These are phyloP conservation scores for Monarcha castaneiventris DNA, from an alignment of 2,113 vertebrate species.

Conservation along the genomic window DNA sequence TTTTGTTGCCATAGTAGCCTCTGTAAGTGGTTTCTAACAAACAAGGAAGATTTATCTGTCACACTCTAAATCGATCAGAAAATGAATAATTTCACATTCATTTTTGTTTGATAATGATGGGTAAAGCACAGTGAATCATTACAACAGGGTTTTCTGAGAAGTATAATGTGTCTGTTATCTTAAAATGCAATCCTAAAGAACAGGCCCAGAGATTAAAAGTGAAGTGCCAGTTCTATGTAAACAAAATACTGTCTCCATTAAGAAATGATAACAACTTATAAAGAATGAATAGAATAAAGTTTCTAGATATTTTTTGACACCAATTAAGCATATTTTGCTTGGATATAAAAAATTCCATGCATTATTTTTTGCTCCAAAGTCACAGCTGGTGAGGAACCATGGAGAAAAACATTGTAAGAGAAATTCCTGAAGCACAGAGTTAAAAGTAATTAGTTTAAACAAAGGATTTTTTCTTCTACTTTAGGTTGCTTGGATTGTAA, in stretches of 20 bases:
- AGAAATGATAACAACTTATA: neutral
- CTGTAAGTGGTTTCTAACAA: slow-evolving; percentile 29
- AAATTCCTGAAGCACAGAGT: neutral
- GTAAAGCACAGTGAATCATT: slow-evolving; percentile 31
- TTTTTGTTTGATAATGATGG: slow-evolving; percentile 28
- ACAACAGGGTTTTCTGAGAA: neutral
- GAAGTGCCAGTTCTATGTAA: neutral
- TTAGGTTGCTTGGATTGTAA: neutral
- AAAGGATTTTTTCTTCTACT: neutral
- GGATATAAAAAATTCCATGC: neutral
- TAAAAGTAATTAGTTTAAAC: neutral
- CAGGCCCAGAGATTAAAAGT: neutral
- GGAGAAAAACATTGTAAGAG: neutral
- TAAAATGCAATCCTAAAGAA: slow-evolving; percentile 15
- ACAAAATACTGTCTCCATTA: neutral
- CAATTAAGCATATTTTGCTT: neutral
- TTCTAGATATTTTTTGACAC: neutral
- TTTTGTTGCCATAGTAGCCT: slow-evolving; percentile 55
- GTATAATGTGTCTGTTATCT: neutral
- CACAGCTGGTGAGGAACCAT: neutral
- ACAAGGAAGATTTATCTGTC: slow-evolving; percentile 12
- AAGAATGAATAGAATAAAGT: neutral
- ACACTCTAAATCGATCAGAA: neutral
- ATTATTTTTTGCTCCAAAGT: neutral
- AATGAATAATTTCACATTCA: slow-evolving; percentile 19